Evolutionary conservation across 2,888 invertebrate species (phyloP).

Genomic region (Xanthia icteritia): DNA sequence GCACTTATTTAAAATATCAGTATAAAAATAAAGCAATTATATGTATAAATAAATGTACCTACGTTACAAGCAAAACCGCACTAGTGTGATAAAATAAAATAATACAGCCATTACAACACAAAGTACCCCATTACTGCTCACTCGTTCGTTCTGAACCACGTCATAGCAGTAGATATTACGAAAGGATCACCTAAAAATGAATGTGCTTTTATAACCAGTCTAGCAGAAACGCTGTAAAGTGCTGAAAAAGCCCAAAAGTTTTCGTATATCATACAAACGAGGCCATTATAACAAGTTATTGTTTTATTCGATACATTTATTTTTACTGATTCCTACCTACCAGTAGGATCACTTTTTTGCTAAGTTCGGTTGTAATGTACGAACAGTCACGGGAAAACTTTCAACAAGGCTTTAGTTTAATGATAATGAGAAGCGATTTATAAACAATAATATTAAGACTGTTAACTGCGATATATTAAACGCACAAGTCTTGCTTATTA

Average conservation of each 20-base stretch:
- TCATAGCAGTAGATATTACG: not conserved
- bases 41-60: conserved; percentile 4
- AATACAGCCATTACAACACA: conserved; percentile 13
- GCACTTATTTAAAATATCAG: not conserved
- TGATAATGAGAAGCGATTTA: too few species aligned
- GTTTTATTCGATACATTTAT: conserved; percentile 16
- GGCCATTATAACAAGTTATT: conserved; percentile 17
- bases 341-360: not conserved
- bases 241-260: conserved; percentile 16
- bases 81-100: not conserved
- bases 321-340: conserved; percentile 8
- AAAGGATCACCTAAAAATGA: conserved; percentile 22
- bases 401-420: not conserved
- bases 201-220: conserved; percentile 23
- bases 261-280: conserved; percentile 30
- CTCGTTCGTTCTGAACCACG: conserved; percentile 16
- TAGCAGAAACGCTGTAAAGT: conserved; percentile 32
- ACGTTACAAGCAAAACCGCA: not conserved
- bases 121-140: conserved; percentile 25
- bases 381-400: not conserved
- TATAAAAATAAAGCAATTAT: not conserved
- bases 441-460: not conserved
- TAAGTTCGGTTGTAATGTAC: not conserved
- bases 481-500: not conserved
- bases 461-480: not conserved